Percentiles rank a stretch among this genome's conserved stretches.
Evolutionary conservation across 2,888 invertebrate genomes (phyloP).

Genomic region (Cyrtodaria siliqua): DNA sequence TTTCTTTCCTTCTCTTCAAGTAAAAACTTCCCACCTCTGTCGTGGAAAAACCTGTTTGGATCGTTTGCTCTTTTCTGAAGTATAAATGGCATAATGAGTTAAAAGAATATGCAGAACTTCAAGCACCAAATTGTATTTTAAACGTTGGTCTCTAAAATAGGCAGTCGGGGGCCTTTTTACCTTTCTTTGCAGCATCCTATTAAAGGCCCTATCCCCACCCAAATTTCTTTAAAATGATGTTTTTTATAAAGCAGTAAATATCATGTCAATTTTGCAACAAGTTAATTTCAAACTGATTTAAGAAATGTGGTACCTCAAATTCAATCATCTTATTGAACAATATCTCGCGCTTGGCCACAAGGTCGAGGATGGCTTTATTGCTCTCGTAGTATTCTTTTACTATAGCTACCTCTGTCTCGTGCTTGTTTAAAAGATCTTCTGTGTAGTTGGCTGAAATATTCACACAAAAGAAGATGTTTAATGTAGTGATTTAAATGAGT

Average conservation of each 20-base stretch:
- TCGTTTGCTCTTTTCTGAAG: constrained; percentile 89
- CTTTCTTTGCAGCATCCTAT: too few relatives aligned
- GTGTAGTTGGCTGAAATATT: constrained; percentile 90
- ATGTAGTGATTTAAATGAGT: too few relatives aligned
- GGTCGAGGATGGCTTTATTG: constrained; percentile 84
- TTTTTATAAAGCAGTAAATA: too few relatives aligned
- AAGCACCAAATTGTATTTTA: too few relatives aligned
- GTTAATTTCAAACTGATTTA: too few relatives aligned
- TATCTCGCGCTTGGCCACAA: constrained; percentile 88
- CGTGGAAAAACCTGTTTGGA: constrained; percentile 93
- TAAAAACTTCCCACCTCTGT: constrained; percentile 94
- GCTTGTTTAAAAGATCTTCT: constrained; percentile 92
- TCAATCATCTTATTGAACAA: constrained; percentile 92
- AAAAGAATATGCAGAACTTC: too few relatives aligned
- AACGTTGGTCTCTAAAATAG: too few relatives aligned
- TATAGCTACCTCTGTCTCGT: constrained; percentile 92
- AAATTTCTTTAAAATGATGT: too few relatives aligned
- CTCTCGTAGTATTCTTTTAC: constrained; percentile 86
- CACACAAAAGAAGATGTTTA: background rate
- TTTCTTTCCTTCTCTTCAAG: constrained; percentile 96
- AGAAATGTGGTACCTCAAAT: constrained; percentile 90
- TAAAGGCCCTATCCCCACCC: too few relatives aligned
- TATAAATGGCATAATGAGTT: too few relatives aligned
- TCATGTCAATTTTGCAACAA: too few relatives aligned
- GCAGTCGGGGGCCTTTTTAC: too few relatives aligned